Base-by-base conservation (phyloP, 2,888 invertebrate genomes). In the Agrochola litura region DNA sequence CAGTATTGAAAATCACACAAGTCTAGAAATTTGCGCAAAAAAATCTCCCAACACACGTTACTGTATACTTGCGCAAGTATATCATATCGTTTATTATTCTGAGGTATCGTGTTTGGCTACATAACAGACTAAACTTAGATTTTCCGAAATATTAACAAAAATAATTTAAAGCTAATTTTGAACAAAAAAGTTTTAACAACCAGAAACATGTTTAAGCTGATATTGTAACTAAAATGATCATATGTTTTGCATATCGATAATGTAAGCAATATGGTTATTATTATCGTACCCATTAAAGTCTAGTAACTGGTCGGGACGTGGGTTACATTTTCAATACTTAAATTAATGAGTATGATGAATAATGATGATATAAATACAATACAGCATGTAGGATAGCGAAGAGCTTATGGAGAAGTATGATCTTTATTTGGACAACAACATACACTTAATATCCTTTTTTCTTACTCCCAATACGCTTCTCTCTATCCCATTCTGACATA, bases 221-320 rank as follows among this genome's bases (percentile, higher is more conserved):
- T 80, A 64, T 30, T 71, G 56, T 64, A 41, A 73, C 25, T 37
- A 75, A 75, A 81, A 81, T 70, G 22, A 63, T 30, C 72, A 43
- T 63, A 85, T 83, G 73, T 81, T 81, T 71, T 61, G 70, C 43
- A 58, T 70, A 83, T 79, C 83, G 75, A 73, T 79, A 81, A 65
- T 65, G 73, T 30, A 64, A 63, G 73, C 79, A 70, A 69, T 81
- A 83, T 81, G 73, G 79, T 72, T 79, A 70, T 70, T 77, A 85
- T 77, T 65, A 77, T 60, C 12, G 56, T 49, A 75, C 6, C 71
- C 41, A 84, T 72, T 64, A 84, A 43, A 12, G 37, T 30, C 84
- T 73, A 63, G 81, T 30, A 70, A 79, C 63, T 78, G 71, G 56
- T 22, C 22, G 58, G 2, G 63, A 73, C 60, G 61, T 41, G 68